Evolutionary conservation across 2,888 invertebrate species (phyloP).

Genomic region (Rhagonycha lutea): DNA sequence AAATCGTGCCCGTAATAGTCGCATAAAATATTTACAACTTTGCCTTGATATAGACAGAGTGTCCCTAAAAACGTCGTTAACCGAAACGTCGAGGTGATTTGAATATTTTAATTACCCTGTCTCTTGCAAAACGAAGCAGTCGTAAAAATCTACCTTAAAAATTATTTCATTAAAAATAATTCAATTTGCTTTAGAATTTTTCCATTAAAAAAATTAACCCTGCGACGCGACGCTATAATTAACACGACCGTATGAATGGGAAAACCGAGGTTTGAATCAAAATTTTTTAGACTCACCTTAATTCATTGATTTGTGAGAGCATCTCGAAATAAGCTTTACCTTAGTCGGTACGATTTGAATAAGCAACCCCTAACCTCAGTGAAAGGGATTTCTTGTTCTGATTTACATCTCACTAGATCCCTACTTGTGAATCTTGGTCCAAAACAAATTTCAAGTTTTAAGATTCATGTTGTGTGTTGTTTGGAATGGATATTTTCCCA

Average conservation of each 20-base stretch:
- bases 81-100: slow-evolving; percentile 40
- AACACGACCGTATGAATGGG: background rate
- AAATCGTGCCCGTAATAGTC: slow-evolving; percentile 32
- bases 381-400: slow-evolving; percentile 32
- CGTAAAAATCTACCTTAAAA: slow-evolving; percentile 21
- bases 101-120: slow-evolving; percentile 46
- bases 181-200: background rate
- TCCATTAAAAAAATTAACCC: background rate
- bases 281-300: background rate
- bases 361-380: slow-evolving; percentile 26
- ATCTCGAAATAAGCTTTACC: slow-evolving; percentile 24
- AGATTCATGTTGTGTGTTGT: background rate
- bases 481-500: background rate
- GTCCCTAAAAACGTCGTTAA: slow-evolving; percentile 34
- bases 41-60: slow-evolving; percentile 34
- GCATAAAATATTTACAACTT: slow-evolving; percentile 42
- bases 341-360: slow-evolving; percentile 25
- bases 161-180: slow-evolving; percentile 3
- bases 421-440: slow-evolving; percentile 2
- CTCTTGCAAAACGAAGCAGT: slow-evolving; percentile 24
- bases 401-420: slow-evolving; percentile 27
- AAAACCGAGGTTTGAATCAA: background rate
- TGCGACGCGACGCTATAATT: background rate
- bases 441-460: slow-evolving; percentile 13
- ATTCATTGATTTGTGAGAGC: slow-evolving; percentile 22